A percentile compares a stretch with the other conserved stretches of the same genome.
Evolutionary conservation across 2,797 vertebrate species (phyloP).

Genomic region (Carcharodon carcharias): DNA sequence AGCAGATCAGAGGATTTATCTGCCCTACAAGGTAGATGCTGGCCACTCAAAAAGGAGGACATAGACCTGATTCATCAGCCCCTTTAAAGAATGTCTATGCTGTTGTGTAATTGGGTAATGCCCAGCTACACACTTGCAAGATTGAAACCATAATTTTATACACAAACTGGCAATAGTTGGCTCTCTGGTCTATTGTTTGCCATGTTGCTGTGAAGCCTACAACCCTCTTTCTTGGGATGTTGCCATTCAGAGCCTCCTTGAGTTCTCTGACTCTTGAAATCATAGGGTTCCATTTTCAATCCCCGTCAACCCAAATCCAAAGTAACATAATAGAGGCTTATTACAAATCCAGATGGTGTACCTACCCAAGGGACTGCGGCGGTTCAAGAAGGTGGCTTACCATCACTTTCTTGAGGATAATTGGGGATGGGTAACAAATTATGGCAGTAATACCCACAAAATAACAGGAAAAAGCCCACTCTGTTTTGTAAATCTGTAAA

Average conservation of each 20-base stretch:
- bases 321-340: neutral
- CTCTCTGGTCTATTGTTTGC: neutral
- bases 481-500: neutral
- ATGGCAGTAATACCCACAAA: too few relatives aligned
- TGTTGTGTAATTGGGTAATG: neutral
- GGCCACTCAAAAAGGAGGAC: neutral
- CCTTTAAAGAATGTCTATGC: neutral
- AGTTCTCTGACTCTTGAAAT: neutral
- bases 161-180: neutral
- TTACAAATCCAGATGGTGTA: neutral
- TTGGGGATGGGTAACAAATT: too few relatives aligned
- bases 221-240: neutral
- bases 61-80: neutral
- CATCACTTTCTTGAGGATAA: too few relatives aligned
- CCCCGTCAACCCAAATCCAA: neutral
- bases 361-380: too few relatives aligned
- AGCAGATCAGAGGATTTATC: neutral
- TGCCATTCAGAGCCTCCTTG: neutral
- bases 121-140: neutral
- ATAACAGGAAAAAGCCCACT: too few relatives aligned
- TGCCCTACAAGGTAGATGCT: neutral
- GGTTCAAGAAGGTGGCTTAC: too few relatives aligned
- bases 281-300: neutral
- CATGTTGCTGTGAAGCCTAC: neutral
- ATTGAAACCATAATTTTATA: neutral